Conservation (phyloP, 2,797 vertebrate species). For the Carduelis carduelis region DNA sequence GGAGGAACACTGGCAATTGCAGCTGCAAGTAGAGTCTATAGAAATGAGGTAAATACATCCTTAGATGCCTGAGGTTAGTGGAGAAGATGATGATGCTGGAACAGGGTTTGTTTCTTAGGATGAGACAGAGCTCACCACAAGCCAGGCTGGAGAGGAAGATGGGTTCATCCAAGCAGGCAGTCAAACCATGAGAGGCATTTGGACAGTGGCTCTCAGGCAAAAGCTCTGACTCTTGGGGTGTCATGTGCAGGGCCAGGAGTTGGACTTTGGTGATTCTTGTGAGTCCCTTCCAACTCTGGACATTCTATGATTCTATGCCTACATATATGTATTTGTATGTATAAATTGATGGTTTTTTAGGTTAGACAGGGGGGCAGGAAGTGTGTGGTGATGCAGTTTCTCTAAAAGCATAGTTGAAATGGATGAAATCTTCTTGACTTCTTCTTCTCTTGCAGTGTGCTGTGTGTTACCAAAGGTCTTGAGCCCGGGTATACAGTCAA, state of each 20-base stretch:
- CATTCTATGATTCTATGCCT: neutral
- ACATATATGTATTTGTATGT: rapidly evolving
- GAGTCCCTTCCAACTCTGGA: neutral
- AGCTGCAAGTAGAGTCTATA: neutral
- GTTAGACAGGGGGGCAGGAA: neutral
- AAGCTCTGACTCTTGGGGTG: neutral
- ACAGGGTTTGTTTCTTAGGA: neutral
- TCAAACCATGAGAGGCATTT: neutral
- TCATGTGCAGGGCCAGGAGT: neutral
- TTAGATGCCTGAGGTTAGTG: neutral
- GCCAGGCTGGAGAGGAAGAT: neutral
- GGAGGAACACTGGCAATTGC: neutral
- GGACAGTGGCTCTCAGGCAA: neutral
- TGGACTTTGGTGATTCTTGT: neutral
- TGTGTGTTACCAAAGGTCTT: neutral
- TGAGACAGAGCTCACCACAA: neutral
- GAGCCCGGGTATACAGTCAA: neutral
- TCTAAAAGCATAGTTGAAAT: neutral
- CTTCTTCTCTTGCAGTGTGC: neutral
- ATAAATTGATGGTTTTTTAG: neutral
- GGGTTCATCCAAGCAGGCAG: rapidly evolving
- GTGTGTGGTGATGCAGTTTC: neutral
- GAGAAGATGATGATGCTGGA: neutral
- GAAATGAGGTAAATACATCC: neutral
- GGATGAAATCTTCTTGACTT: neutral